These are phyloP conservation scores for Stenodera caucasica DNA, from an alignment of 2,888 invertebrate species.

Conservation along the genomic window DNA sequence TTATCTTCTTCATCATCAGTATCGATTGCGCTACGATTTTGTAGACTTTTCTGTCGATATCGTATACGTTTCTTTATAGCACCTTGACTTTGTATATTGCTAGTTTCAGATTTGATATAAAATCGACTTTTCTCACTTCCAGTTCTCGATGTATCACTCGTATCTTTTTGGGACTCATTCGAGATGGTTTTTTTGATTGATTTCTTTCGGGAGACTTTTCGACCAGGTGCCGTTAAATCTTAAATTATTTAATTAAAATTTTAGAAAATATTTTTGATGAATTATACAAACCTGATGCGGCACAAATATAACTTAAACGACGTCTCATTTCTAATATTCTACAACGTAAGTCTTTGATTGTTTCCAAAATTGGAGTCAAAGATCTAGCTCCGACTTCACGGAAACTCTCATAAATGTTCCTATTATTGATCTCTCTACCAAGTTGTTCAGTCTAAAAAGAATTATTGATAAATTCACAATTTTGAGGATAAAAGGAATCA, in stretches of 20 bases:
- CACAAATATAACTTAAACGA: constrained; percentile 53
- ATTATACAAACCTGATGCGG: constrained; percentile 48
- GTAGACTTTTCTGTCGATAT: constrained; percentile 47
- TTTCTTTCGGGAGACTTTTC: constrained; percentile 43
- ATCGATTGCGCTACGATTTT: constrained; percentile 41
- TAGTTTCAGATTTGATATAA: constrained; percentile 36
- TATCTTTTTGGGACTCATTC: constrained; percentile 34
- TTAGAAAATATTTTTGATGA: neutral
- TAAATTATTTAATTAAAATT: constrained; percentile 18
- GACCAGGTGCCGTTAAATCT: constrained; percentile 45
- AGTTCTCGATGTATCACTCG: constrained; percentile 30
- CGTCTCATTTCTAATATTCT: constrained; percentile 55
- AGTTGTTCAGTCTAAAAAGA: constrained; percentile 38
- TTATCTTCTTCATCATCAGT: constrained; percentile 45
- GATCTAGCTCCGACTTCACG: constrained; percentile 15
- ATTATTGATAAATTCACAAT: too few relatives aligned
- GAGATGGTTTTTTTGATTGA: constrained; percentile 38
- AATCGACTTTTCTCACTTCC: constrained; percentile 29
- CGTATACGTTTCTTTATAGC: constrained; percentile 50
- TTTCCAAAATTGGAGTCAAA: constrained; percentile 29
- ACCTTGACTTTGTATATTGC: constrained; percentile 40
- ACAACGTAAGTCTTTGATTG: constrained; percentile 38
- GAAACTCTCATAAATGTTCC: constrained; percentile 24
- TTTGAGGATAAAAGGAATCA: too few relatives aligned
- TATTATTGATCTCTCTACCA: constrained; percentile 24